Evolutionary conservation across 1,140 invertebrate genomes (phyloP), one percentile per base, ranked within the genome.

Genomic region (Temnothorax curvispinosus): DNA sequence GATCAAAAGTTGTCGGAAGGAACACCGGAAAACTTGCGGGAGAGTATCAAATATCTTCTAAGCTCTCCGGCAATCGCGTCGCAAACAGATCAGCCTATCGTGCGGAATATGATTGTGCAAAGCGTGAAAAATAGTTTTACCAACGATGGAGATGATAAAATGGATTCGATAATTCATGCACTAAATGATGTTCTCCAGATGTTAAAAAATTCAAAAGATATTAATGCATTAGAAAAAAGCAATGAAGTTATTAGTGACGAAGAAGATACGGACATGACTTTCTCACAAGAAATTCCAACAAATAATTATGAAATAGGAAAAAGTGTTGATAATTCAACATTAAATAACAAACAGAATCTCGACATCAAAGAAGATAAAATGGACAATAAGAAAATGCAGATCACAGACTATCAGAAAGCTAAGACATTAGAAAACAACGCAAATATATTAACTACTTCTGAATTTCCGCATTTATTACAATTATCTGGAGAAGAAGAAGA

Each of bases 91-190:
- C 86, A 62, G 7, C 56, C 92, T 2, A 32, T 90, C 0, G 86
- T 94, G 0, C 90, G 92, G 56, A 94, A 92, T 52, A 90, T 94
- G 13, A 93, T 95, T 3, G 86, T 94, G 0, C 86, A 93, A 60
- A 89, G 93, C 27, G 47, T 94, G 0, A 91, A 89, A 58, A 81
- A 90, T 64, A 75, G 47, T 2, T 87, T 94, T 32, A 82, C 7
- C 75, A 87, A 69, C 75, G 76, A 86, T 3, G 21, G 65, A 21
- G 21, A 32, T 27, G 77, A 72, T 3, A 5, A 80, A 8, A 87
- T 92, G 13, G 82, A 94, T 56, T 60, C 88, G 0, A 74, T 89
- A 1, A 92, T 94, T 50, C 69, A 89, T 35, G 69, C 87, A 9
- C 62, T 94, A 9, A 76, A 92, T 27, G 50, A 87, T 8, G 6